Conservation (phyloP, 2,888 invertebrate species). For the Drosophila putrida region DNA sequence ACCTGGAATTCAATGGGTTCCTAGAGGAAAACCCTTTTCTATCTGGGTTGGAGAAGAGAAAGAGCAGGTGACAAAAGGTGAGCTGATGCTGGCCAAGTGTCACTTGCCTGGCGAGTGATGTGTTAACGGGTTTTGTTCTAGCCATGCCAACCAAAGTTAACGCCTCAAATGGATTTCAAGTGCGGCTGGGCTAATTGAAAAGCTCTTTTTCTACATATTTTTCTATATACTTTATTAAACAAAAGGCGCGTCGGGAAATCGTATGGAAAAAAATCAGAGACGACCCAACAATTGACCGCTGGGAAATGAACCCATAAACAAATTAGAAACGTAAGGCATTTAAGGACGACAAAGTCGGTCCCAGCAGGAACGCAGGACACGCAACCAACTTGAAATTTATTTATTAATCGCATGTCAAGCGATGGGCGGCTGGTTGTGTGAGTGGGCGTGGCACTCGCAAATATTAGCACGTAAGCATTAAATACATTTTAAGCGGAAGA, state of each 20-base stretch:
- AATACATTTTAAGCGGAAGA: constrained; percentile 76
- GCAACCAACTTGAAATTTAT: constrained; percentile 70
- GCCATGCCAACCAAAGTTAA: constrained; percentile 63
- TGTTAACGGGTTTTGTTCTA: constrained; percentile 69
- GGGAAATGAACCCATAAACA: constrained; percentile 84
- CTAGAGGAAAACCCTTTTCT: constrained; percentile 47
- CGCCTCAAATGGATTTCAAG: constrained; percentile 78
- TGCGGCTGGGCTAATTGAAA: constrained; percentile 78
- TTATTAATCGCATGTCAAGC: constrained; percentile 81
- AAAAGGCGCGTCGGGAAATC: constrained; percentile 50
- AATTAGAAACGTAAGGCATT: constrained; percentile 68
- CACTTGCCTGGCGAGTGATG: constrained; percentile 79
- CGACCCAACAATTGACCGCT: constrained; percentile 83
- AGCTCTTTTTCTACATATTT: constrained; percentile 41
- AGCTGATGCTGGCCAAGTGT: constrained; percentile 63
- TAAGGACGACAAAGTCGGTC: constrained; percentile 51
- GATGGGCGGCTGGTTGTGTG: constrained; percentile 26
- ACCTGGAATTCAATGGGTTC: constrained; percentile 43
- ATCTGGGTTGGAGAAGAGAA: background rate
- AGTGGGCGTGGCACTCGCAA: constrained; percentile 35
- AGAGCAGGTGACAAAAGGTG: constrained; percentile 7
- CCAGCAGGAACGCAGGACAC: constrained; percentile 46
- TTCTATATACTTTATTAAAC: constrained; percentile 25
- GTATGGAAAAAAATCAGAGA: constrained; percentile 74
- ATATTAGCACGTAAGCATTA: constrained; percentile 74